Percentiles rank a stretch among this genome's conserved stretches.
phyloP scores from a whole-genome alignment of 1,140 invertebrate species.

The Magallana angulata region DNA sequence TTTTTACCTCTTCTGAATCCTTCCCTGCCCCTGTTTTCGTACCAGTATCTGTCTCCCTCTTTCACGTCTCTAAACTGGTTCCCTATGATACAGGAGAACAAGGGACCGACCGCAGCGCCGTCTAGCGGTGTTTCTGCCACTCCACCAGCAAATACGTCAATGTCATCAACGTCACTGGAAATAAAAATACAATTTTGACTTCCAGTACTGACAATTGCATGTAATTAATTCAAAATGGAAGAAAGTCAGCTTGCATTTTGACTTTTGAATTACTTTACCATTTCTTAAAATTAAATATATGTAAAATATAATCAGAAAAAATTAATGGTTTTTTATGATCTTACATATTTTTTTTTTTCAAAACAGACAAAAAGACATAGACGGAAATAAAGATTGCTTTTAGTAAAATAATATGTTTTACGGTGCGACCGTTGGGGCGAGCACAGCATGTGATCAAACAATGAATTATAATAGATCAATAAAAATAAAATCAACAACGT shows the following conservation, averaged over 20 bases:
- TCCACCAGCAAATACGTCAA: slow-evolving; percentile 58
- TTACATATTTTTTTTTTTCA: neutral
- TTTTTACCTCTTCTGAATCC: neutral
- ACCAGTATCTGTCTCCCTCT: slow-evolving; percentile 61
- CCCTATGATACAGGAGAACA: slow-evolving; percentile 57
- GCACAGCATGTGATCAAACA: no score
- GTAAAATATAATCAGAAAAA: neutral
- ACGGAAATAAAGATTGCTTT: neutral
- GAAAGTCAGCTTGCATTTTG: neutral
- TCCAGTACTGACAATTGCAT: neutral
- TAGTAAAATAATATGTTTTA: neutral
- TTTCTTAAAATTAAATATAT: neutral
- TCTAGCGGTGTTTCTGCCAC: slow-evolving; percentile 45
- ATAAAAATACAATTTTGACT: neutral
- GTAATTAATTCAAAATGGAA: neutral
- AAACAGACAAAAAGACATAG: neutral
- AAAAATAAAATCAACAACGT: no score
- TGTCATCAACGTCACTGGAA: slow-evolving; percentile 47
- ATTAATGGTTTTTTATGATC: neutral
- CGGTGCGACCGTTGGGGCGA: no score
- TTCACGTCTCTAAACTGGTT: slow-evolving; percentile 56
- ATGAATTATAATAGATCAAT: no score
- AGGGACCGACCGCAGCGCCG: slow-evolving; percentile 54
- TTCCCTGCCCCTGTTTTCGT: slow-evolving; percentile 52
- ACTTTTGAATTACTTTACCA: neutral